phyloP scores from a whole-genome alignment of 2,888 invertebrate species.

The Parnassius mnemosyne region DNA sequence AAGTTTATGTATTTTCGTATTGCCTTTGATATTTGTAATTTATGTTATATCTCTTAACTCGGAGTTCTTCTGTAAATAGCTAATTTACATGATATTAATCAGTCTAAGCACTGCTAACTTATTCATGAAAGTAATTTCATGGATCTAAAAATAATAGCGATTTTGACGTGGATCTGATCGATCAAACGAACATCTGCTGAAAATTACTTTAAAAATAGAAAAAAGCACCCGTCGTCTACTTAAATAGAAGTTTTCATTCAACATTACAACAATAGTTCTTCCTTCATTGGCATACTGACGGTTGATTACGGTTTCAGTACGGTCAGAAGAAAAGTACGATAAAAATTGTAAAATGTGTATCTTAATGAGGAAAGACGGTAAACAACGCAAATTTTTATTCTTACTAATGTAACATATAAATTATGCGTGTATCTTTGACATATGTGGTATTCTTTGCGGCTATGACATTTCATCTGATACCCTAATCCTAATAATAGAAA shows the following conservation, averaged over 20 bases:
- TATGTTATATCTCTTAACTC: background rate
- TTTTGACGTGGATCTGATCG: constrained; percentile 63
- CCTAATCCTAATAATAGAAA: too few relatives aligned
- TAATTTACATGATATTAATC: constrained; percentile 19
- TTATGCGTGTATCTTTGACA: too few relatives aligned
- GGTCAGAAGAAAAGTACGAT: constrained; percentile 44
- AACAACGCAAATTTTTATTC: too few relatives aligned
- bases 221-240: constrained; percentile 69
- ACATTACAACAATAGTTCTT: constrained; percentile 75
- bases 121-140: constrained; percentile 64
- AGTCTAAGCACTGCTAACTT: constrained; percentile 10
- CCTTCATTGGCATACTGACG: constrained; percentile 78
- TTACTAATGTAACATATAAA: too few relatives aligned
- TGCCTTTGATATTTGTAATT: background rate
- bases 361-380: too few relatives aligned
- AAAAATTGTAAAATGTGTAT: too few relatives aligned
- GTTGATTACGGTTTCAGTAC: constrained; percentile 70
- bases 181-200: constrained; percentile 76
- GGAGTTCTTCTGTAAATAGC: background rate
- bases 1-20: too few relatives aligned
- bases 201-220: constrained; percentile 72
- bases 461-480: too few relatives aligned
- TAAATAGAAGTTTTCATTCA: constrained; percentile 80
- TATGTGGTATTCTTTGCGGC: too few relatives aligned
- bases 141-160: constrained; percentile 57